Conservation (phyloP, 2,113 vertebrate species). For the Ceyx margarethae region DNA sequence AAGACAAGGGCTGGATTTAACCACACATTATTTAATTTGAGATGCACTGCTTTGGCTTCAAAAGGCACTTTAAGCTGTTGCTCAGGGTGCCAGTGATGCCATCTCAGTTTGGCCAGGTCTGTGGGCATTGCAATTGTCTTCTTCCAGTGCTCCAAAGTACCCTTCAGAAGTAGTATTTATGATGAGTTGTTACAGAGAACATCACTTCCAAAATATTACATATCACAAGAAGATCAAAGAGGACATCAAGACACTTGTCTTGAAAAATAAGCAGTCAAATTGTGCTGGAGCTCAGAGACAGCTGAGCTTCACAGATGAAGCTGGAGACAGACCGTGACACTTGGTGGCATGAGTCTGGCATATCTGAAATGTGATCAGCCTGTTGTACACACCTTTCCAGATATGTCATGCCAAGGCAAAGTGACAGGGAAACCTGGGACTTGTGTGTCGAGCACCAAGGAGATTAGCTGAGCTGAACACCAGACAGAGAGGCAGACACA, state of each 20-base stretch:
- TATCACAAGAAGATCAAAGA: background rate
- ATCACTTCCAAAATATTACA: background rate
- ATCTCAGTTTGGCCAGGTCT: background rate
- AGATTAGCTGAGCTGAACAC: background rate
- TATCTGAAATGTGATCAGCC: fast-evolving
- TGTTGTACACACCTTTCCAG: background rate
- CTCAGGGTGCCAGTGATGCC: background rate
- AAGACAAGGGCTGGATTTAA: background rate
- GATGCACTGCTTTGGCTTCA: background rate
- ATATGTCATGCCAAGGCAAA: fast-evolving
- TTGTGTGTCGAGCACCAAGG: background rate
- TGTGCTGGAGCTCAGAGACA: background rate
- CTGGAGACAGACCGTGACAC: fast-evolving
- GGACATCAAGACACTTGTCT: background rate
- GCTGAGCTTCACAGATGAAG: background rate
- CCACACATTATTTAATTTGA: background rate
- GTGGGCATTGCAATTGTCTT: background rate
- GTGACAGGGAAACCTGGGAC: background rate
- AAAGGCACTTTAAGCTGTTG: background rate
- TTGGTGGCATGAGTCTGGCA: background rate
- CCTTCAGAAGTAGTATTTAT: background rate
- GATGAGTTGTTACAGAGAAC: background rate
- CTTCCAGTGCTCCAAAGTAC: background rate
- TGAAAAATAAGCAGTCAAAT: background rate
- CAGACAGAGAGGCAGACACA: background rate